Base-by-base conservation (phyloP, 2,113 vertebrate species). In the Ammodramus savannarum region DNA sequence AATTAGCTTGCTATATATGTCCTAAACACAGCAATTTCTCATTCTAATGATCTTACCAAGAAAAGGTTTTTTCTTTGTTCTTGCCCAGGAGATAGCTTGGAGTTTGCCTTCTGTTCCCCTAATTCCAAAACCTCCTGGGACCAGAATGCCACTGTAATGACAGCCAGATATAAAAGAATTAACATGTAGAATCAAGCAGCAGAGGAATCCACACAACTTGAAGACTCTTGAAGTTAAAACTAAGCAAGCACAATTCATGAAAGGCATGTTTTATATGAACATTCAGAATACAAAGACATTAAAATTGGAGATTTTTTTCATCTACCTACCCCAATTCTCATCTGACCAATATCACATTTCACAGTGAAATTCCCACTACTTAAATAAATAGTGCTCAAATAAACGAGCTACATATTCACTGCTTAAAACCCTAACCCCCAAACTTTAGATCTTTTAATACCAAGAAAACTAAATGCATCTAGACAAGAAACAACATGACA, bases 31-130 rank as follows among this genome's bases (percentile, higher is more conserved):
- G 0, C 15, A 10, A 76, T 57, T 75, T 79, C 19, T 62, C 32
- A 65, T 4, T 75, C 3, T 67, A 87, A 79, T 31, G 14, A 57
- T 82, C 95, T 97, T 98, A 98, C 98, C 98, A 80, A 98, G 97
- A 86, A 98, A 98, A 83, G 98, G 98, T 62, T 98, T 98, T 79
- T 98, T 98, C 97, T 97, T 98, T 89, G 93, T 86, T 93, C 98
- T 98, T 86, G 98, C 98, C 98, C 98, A 98, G 78, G 97, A 98
- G 80, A 98, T 98, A 10, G 98, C 98, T 86, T 97, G 98, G 49
- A 98, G 94, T 96, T 98, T 98, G 78, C 98, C 98, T 96, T 97
- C 69, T 7, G 98, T 98, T 95, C 98, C 98, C 73, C 97, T 96
- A 57, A 97, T 95, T 92, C 98, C 98, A 67, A 98, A 98, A 38